Base-by-base conservation (phyloP, 2,888 invertebrate genomes). In the Cenopis cana region DNA sequence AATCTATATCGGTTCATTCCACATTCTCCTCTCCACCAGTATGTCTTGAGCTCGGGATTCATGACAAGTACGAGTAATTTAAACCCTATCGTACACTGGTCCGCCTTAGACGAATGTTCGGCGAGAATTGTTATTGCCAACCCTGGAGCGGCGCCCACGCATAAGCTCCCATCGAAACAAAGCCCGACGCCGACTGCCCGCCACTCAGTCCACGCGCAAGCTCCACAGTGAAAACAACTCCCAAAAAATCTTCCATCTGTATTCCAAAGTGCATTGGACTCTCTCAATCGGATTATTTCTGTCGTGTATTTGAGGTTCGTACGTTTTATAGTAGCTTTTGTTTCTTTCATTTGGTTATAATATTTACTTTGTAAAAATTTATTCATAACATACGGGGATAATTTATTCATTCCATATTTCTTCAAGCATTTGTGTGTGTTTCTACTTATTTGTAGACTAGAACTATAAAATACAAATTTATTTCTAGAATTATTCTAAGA, bases 201-300 rank as follows among this genome's bases (percentile, higher is more conserved):
- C 70, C 78, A 75, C 77, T 88, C 92, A 93, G 93, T 93, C 79
- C 83, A 85, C 82, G 82, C 84, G 87, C 82, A 86, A 90, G 84
- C 90, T 89, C 86, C 81, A 81, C 74, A 78, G 80, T 79, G 84
- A 81, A 84, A 87, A 87, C 90, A 88, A 75, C 87, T 89, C 83
- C 76, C 64, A 10, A 75, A 68, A 75, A 78, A 74, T 36, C 17
- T 67, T 61, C 38, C 50, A 56, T 56, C 38, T n/a, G 10, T 61
- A 60, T 55, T 60, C 17, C 0, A 52, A 67, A 71, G 66, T 71
- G 66, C 61, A 60, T 66, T 52, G 50, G 8, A 59, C 29, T 59
- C 41, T 24, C 18, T 38, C 55, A 65, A 60, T 56, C 4, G 71
- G 71, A 71, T 71, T 65, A 71, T 67, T 61, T 65, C 61, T 18